Evolutionary conservation across 2,797 vertebrate species (phyloP), one percentile per base, ranked within the genome.

Genomic region (Chrosomus eos): DNA sequence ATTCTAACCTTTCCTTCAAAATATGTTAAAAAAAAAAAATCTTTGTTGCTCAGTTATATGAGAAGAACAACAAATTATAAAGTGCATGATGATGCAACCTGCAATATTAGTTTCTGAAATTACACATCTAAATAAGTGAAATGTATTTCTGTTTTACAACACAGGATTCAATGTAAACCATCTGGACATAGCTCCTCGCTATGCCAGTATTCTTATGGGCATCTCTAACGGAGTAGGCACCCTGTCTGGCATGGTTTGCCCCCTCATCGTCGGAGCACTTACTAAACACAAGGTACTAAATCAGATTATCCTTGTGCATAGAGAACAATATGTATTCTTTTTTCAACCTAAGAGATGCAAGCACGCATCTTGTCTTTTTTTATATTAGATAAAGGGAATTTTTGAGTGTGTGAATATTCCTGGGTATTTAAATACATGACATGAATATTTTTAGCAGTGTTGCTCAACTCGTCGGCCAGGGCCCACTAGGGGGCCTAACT

Each of bases 141-240:
- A 70, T 85, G 3, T 83, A 19, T 90, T 18, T 33, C 3, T 73
- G n/a, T 84, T 40, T 7, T 88, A 19, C 18, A 58, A 74, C 67
- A 86, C 68, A 99, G 98, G 98, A 88, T 99, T 99, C 90, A 99
- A 99, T 1, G 98, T 99, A 82, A 99, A 99, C 90, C 98, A 99
- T 89, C 90, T 99, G 92, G 98, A 99, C 89, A 99, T 99, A 82
- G 98, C 98, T 51, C 98, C 98, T 1, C 97, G 98, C 60, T 99
- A 99, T 0, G 98, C 98, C 91, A 99, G 98, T 90, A 99, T 99
- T 88, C 95, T 99, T 88, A 99, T 99, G 98, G 98, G 98, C 1
- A 99, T 99, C 90, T 99, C 98, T 58, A 99, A 99, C 0, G 98
- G 98, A 0, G 98, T 99, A 78, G 98, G 98, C 45, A 99, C 98